Evolutionary conservation across 2,888 invertebrate genomes (phyloP).

Genomic region (Hofmannophila pseudospretella): DNA sequence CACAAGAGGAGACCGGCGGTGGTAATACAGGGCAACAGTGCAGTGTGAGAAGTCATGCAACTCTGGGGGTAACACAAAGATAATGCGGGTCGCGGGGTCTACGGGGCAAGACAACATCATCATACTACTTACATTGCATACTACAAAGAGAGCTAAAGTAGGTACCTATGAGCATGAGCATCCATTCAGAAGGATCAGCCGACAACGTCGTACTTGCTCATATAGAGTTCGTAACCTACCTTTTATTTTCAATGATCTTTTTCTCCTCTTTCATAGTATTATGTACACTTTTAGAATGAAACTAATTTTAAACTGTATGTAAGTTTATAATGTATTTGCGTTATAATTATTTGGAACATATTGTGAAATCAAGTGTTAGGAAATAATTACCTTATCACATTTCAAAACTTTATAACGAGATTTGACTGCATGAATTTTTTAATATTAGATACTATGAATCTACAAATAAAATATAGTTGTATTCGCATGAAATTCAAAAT

Average conservation of each 20-base stretch:
- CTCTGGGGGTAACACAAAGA: constrained; percentile 36
- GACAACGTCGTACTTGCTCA: background rate
- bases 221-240: constrained; percentile 9
- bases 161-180: constrained; percentile 17
- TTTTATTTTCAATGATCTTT: constrained; percentile 47
- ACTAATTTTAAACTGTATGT: constrained; percentile 7
- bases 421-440: constrained; percentile 77
- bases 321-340: background rate
- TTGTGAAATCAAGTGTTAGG: background rate
- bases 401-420: constrained; percentile 79
- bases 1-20: constrained; percentile 1
- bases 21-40: constrained; percentile 13
- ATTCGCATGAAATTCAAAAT: constrained; percentile 22
- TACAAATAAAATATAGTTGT: constrained; percentile 27
- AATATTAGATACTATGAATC: constrained; percentile 23
- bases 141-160: constrained; percentile 30
- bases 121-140: constrained; percentile 60
- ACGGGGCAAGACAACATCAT: constrained; percentile 55
- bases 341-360: background rate
- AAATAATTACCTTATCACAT: background rate
- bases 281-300: constrained; percentile 20
- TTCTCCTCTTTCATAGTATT: constrained; percentile 42
- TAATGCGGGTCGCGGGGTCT: constrained; percentile 40
- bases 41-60: constrained; percentile 30
- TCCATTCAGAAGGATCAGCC: background rate